These are phyloP conservation scores for Drosophila obscura DNA, from an alignment of 1,140 invertebrate genomes.

Conservation along the genomic window DNA sequence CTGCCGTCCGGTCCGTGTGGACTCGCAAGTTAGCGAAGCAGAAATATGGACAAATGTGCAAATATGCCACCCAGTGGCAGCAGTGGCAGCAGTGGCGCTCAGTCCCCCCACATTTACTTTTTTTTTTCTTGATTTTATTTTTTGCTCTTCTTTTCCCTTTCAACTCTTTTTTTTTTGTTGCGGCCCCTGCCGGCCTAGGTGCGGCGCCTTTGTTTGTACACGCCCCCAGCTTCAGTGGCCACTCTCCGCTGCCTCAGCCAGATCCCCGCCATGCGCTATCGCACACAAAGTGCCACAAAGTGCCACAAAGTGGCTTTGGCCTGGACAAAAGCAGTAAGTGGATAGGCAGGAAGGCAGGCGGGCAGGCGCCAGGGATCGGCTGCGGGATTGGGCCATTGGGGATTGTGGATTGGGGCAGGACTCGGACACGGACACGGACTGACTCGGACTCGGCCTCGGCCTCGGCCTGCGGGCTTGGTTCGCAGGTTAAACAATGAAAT, in stretches of 20 bases:
- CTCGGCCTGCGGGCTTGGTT: conserved; percentile 31
- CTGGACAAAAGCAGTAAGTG: conserved; percentile 31
- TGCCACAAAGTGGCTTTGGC: conserved; percentile 52
- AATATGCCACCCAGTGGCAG: conserved; percentile 55
- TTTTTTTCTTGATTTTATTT: not conserved
- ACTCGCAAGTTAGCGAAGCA: conserved; percentile 56
- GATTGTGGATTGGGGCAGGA: too few relatives aligned
- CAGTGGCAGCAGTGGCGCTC: not conserved
- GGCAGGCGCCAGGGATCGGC: not conserved
- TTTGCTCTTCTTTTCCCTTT: conserved; percentile 21
- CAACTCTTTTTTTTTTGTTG: conserved; percentile 25
- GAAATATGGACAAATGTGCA: conserved; percentile 81
- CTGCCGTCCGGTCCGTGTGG: not conserved
- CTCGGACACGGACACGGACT: too few relatives aligned
- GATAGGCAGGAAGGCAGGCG: not conserved
- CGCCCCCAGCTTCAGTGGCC: conserved; percentile 20
- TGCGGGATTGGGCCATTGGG: too few relatives aligned
- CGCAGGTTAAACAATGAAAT: conserved; percentile 79
- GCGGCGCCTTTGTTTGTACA: conserved; percentile 66
- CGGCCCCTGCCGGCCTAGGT: conserved; percentile 40
- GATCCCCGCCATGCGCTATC: conserved; percentile 10
- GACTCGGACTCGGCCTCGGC: too few relatives aligned
- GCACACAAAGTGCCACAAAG: conserved; percentile 31
- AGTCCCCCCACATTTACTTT: conserved; percentile 3
- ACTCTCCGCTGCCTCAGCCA: not conserved